Evolutionary conservation across 2,113 vertebrate species (phyloP), one percentile per base, ranked within the genome.

Genomic region (Lipophrys pholis): DNA sequence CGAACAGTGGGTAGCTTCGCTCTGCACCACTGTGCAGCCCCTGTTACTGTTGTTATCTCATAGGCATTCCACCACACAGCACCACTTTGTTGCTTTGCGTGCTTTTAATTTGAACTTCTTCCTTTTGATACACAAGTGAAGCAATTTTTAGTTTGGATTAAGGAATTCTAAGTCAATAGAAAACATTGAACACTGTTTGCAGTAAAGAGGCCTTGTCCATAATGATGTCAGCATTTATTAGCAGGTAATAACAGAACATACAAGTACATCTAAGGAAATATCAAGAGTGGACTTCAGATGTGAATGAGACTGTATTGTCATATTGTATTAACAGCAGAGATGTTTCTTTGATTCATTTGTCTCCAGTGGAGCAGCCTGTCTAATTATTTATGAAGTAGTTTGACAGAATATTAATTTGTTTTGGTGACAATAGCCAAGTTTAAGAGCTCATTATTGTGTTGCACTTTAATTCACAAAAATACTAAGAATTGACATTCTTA

Each of bases 321-420:
- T 15, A 78, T 57, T 73, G 67, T 54, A 78, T 87, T 82, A 78
- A 57, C 74, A 74, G 67, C 65, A 74, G 55, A 45, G 68, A 46
- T 72, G 70, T 71, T 64, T 80, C 54, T 79, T 69, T 82, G 61
- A 82, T 56, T 86, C 50, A 75, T 71, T 51, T 65, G 72, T 79
- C 76, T 63, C 61, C 84, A 81, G 74, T 73, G 65, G 62, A 69
- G 66, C 77, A 59, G 39, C 54, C 50, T 65, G 60, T 78, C 71
- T 79, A 76, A 81, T 81, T 81, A 84, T 84, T 81, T 83, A 76
- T 83, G 63, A 82, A 64, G 69, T 52, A 52, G 58, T 67, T 75
- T 84, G 83, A 84, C 68, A 84, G 67, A 82, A 63, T 78, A 76
- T 69, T 73, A 67, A 30, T 41, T 38, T 76, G 76, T 80, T 71